These are phyloP conservation scores for Carollia perspicillata DNA, from an alignment of 2,113 vertebrate species.

Conservation along the genomic window DNA sequence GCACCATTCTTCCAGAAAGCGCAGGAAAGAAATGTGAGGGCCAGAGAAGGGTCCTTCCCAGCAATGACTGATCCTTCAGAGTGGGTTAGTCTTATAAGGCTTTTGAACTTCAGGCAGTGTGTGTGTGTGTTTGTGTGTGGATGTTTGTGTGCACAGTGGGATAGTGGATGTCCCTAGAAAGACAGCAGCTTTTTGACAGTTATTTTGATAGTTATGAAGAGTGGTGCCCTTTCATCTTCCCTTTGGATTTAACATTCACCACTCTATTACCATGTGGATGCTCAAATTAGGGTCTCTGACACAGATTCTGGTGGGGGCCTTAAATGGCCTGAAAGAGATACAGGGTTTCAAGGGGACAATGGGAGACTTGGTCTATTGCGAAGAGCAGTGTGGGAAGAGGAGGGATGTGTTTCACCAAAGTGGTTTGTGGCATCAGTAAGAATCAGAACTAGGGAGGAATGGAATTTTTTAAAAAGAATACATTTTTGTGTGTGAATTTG, in stretches of 20 bases:
- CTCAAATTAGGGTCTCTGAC: not conserved
- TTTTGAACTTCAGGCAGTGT: not conserved
- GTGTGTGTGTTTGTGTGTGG: not conserved
- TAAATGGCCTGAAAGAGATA: not conserved
- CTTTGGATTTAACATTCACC: not conserved
- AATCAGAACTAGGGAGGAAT: not conserved
- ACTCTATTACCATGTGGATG: not conserved
- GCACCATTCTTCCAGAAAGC: not conserved
- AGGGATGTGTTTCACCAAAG: not conserved
- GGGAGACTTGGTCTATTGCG: not conserved
- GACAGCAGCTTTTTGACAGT: not conserved
- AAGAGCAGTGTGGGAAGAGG: not conserved
- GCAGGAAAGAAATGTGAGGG: not conserved
- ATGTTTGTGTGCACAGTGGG: rapidly evolving
- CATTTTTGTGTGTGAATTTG: slow-evolving; percentile 1
- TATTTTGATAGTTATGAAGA: not conserved
- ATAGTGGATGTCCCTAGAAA: not conserved
- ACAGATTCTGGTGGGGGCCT: not conserved
- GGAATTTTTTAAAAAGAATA: not conserved
- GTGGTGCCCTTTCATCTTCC: not conserved
- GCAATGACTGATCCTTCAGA: not conserved
- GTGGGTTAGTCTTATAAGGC: not conserved
- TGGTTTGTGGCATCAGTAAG: not conserved
- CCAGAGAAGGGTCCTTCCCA: not conserved
- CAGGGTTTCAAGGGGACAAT: not conserved